Conservation (phyloP, 2,888 invertebrate species). For the Pheosia tremula region DNA sequence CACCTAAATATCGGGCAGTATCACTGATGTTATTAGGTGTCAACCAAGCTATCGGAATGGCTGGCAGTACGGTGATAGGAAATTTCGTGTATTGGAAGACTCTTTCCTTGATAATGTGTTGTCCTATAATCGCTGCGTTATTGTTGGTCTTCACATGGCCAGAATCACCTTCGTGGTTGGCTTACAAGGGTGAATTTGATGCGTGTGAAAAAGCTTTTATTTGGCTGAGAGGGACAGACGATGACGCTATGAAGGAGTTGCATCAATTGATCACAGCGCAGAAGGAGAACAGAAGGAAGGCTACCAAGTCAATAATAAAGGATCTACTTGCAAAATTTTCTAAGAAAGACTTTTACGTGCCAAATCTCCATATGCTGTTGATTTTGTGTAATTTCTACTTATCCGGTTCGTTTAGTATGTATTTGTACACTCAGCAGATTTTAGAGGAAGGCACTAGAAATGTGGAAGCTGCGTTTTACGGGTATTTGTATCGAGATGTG, state of each 20-base stretch:
- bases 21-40: slow-evolving; percentile 25
- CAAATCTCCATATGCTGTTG: background rate
- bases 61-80: slow-evolving; percentile 23
- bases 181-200: slow-evolving; percentile 27
- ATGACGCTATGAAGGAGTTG: slow-evolving; percentile 27
- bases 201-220: slow-evolving; percentile 23
- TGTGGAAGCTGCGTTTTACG: background rate
- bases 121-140: slow-evolving; percentile 19
- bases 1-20: slow-evolving; percentile 24
- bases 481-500: background rate
- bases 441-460: background rate
- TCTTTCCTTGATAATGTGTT: slow-evolving; percentile 22
- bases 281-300: slow-evolving; percentile 10
- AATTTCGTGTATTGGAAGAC: slow-evolving; percentile 29
- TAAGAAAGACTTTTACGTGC: background rate
- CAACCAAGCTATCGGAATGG: slow-evolving; percentile 21
- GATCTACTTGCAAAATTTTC: background rate
- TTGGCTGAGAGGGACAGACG: slow-evolving; percentile 26
- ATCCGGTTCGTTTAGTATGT: background rate
- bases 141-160: slow-evolving; percentile 22
- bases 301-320: no score
- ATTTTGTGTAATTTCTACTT: background rate
- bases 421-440: background rate
- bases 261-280: slow-evolving; percentile 17
- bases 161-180: slow-evolving; percentile 35